Percentiles rank a stretch among this genome's conserved stretches.
phyloP scores from a whole-genome alignment of 1,140 invertebrate species.

The Cydia splendana region DNA sequence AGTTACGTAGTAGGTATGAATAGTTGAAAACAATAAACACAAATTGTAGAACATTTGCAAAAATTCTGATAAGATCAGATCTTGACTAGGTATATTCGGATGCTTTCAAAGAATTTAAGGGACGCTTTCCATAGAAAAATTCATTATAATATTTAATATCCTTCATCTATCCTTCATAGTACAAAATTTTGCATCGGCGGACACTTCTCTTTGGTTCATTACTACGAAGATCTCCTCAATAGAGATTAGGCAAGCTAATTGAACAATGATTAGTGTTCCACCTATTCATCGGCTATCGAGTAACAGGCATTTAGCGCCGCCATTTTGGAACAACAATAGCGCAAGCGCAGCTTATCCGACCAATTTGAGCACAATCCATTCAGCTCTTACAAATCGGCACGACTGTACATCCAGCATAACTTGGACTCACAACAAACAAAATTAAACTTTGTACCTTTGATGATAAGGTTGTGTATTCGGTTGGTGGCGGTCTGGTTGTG shows the following conservation, averaged over 20 bases:
- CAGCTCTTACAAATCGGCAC: background rate
- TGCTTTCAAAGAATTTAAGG: background rate
- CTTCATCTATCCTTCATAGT: too few species aligned
- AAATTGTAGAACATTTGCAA: background rate
- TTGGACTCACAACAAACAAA: background rate
- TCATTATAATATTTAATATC: too few species aligned
- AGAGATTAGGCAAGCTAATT: background rate
- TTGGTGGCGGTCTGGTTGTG: background rate
- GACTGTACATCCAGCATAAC: background rate
- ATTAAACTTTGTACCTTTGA: background rate
- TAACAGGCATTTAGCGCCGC: conserved; percentile 4
- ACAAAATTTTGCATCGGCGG: background rate
- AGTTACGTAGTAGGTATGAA: background rate
- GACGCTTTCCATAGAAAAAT: too few species aligned
- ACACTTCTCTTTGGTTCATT: background rate
- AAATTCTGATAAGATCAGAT: background rate
- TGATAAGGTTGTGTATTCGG: background rate
- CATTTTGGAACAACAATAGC: background rate
- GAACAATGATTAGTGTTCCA: conserved; percentile 6
- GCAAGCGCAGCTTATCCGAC: conserved; percentile 10
- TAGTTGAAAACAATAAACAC: background rate
- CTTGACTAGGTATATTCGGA: background rate
- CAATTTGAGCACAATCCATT: conserved; percentile 8
- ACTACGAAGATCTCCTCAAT: background rate
- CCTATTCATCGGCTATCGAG: background rate